These are phyloP conservation scores for Drosophila ercepeae DNA, from an alignment of 1,140 invertebrate genomes.

Conservation along the genomic window DNA sequence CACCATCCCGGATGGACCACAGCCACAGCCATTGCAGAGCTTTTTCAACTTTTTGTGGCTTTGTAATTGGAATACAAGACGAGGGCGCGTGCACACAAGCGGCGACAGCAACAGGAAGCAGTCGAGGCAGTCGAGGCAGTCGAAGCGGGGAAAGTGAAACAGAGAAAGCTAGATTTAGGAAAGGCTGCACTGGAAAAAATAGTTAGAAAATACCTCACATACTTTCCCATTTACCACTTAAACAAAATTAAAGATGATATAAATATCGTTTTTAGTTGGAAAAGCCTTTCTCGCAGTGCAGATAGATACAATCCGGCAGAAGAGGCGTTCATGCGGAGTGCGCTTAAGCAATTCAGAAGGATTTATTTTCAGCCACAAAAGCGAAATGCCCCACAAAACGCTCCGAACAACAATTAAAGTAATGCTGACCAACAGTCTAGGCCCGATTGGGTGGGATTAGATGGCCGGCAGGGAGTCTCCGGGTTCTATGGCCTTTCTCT, in stretches of 20 bases:
- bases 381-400: slow-evolving; percentile 70
- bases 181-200: slow-evolving; percentile 20
- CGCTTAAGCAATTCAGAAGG: slow-evolving; percentile 80
- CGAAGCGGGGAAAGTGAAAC: slow-evolving; percentile 31
- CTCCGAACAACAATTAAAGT: slow-evolving; percentile 79
- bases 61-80: slow-evolving; percentile 78
- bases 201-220: background rate
- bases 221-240: no score
- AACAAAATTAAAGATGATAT: no score
- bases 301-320: slow-evolving; percentile 9
- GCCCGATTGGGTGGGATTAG: slow-evolving; percentile 56
- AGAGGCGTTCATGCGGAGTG: slow-evolving; percentile 65
- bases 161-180: slow-evolving; percentile 7
- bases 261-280: no score
- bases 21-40: slow-evolving; percentile 77
- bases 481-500: background rate
- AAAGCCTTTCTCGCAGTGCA: slow-evolving; percentile 10
- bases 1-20: slow-evolving; percentile 34
- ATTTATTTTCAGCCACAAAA: slow-evolving; percentile 80
- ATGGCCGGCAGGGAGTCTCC: slow-evolving; percentile 11
- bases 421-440: slow-evolving; percentile 75
- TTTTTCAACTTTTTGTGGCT: slow-evolving; percentile 82
- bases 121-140: slow-evolving; percentile 56
- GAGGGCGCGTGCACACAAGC: slow-evolving; percentile 54
- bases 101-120: slow-evolving; percentile 71